Base-by-base conservation (phyloP, 1,140 invertebrate species). In the Bombus waltoni region DNA sequence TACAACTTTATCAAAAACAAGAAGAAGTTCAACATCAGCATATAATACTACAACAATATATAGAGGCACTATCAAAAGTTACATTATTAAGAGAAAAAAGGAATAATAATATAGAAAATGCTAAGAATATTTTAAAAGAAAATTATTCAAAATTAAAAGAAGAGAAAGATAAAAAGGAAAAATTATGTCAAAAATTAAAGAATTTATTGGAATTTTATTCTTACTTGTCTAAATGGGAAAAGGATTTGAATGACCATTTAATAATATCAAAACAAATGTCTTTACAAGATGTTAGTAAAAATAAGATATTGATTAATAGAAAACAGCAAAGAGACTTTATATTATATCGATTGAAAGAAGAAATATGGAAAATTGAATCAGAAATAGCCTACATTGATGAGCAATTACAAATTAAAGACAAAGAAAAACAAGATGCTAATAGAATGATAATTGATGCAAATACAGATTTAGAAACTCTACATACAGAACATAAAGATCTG, bases 381-480 rank as follows among this genome's bases (percentile, higher is more conserved):
- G 96, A 96, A 84, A 92, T 95, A 32, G 92, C 93, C 53, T 93
- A 94, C 76, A 89, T 96, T 22, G 86, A 93, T n/a, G 92, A 94
- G 28, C 95, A 96, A 80, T 87, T 96, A 44, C 85, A 94, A 11
- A 91, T 95, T 66, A 96, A 95, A 88, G 91, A 93, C 66, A 93
- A 95, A 74, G 94, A 96, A 65, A 95, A 95, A 40, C 89, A 93
- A 73, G 92, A 94, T 3, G 89, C 96, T 42, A 93, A 93, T 86
- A 95, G 95, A 90, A 95, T 94, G 66, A 94, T 96, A 65, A 95
- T 96, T 6, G 95, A 97, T 84, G 96, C 96, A 10, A 97, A 96
- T 86, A 96, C 96, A 11, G 97, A 98, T 92, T 94, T 98, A 40
- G 97, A 97, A 92, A 96, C 96, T 32, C 91, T 98, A 40, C 96